A percentile compares a stretch with the other conserved stretches of the same genome.
These are phyloP conservation scores for Drosophila paranaensis DNA, from an alignment of 2,888 invertebrate genomes.

Conservation along the genomic window DNA sequence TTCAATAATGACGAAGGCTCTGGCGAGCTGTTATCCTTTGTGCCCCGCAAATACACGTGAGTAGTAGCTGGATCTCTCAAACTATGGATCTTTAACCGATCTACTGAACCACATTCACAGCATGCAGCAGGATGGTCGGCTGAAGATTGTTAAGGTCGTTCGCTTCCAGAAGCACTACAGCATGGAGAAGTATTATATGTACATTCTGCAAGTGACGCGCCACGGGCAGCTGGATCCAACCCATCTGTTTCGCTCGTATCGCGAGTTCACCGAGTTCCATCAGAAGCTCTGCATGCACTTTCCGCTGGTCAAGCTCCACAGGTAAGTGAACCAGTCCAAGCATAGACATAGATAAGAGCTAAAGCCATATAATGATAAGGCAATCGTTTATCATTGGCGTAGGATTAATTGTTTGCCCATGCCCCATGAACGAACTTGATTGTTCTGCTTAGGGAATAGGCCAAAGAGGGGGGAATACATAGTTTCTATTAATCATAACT, in stretches of 20 bases:
- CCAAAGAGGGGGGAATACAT: background rate
- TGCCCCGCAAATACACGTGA: constrained; percentile 97
- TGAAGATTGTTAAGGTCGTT: constrained; percentile 93
- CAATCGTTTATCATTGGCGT: background rate
- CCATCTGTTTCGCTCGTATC: constrained; percentile 96
- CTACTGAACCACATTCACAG: constrained; percentile 85
- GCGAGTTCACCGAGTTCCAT: constrained; percentile 98
- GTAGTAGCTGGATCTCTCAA: constrained; percentile 84
- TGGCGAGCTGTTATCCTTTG: constrained; percentile 94
- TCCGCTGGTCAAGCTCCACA: constrained; percentile 95
- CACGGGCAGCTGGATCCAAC: constrained; percentile 94
- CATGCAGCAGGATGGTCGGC: constrained; percentile 94
- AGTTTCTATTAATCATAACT: constrained; percentile 23
- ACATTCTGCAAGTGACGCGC: constrained; percentile 92
- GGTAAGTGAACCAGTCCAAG: constrained; percentile 86
- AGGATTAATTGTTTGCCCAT: background rate
- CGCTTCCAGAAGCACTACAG: constrained; percentile 97
- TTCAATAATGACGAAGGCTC: constrained; percentile 94
- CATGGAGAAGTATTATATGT: constrained; percentile 99
- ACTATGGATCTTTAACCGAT: background rate
- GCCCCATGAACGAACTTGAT: background rate
- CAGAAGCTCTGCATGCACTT: constrained; percentile 96
- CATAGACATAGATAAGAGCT: background rate
- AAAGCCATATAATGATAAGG: background rate
- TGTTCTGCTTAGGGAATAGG: background rate